Base-by-base conservation (phyloP, 2,888 invertebrate genomes). In the Coelinius sp. region DNA sequence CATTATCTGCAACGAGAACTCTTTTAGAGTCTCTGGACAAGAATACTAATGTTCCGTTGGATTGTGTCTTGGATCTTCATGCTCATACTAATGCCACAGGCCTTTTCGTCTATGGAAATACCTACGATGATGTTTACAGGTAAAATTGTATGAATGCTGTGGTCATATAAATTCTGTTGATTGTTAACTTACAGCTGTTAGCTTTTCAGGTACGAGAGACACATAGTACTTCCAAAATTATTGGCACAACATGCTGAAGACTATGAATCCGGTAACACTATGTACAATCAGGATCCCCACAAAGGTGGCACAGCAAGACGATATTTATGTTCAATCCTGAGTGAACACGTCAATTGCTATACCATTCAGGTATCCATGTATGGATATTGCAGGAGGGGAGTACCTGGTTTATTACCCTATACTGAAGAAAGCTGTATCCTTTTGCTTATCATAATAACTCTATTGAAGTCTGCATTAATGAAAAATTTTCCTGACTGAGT, bases 401-500 rank as follows among this genome's bases (percentile, higher is more conserved):
- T 92, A 2, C 91, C 94, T 67, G 92, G 92, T 0, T 90, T 94
- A 71, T 90, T 95, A 70, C 94, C 96, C 35, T 98, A 98, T 86
- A 97, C 95, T 44, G 97, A 98, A 90, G 97, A 97, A 81, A 94
- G 94, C 79, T 98, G 98, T 98, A 95, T 95, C 95, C 94, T 94
- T 92, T 88, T 67, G 0, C 89, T 88, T 31, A 31, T 4, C 41
- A 7, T 83, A 88, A 89, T 81, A 89, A 35, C 2, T 35, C 12
- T 44, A 44, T 44, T 17, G 8, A 5, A 20, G 89, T 5, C n/a
- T 12, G 20, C 1, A 17, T 64, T 66, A 35, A 44, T 35, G 35
- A 74, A 31, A 27, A 65, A 41, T n/a, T 44, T 14, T n/a, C 79
- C 49, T 49, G 20, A 49, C 46, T 20, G 20, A 20, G 2, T 27